Evolutionary conservation across 2,113 vertebrate genomes (phyloP).

Genomic region (Perca schrenkii): DNA sequence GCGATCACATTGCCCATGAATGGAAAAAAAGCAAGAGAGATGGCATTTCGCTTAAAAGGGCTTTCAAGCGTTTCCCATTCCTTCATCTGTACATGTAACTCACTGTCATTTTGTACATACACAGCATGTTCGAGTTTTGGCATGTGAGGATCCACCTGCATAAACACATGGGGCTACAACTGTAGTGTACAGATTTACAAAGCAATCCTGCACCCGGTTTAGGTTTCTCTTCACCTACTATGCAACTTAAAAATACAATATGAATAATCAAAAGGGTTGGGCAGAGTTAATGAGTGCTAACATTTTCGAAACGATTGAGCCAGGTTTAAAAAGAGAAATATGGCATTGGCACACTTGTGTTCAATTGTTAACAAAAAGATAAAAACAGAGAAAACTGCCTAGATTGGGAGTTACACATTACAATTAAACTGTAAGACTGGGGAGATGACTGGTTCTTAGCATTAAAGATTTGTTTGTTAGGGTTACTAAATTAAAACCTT

Average conservation of each 20-base stretch:
- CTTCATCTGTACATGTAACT: conserved; percentile 52
- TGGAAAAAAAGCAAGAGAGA: conserved; percentile 19
- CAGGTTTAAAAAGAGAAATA: background rate
- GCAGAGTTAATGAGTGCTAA: background rate
- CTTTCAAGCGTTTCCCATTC: conserved; percentile 8
- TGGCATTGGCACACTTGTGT: background rate
- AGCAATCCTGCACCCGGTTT: background rate
- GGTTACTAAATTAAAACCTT: conserved; percentile 22
- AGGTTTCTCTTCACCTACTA: background rate
- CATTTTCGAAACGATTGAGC: background rate
- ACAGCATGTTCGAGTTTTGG: conserved; percentile 27
- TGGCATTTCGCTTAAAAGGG: conserved; percentile 45
- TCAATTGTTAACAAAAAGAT: background rate
- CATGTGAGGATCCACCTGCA: conserved; percentile 32
- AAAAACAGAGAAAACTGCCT: background rate
- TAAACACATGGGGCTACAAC: conserved; percentile 6
- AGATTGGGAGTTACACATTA: background rate
- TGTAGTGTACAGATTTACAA: conserved; percentile 1
- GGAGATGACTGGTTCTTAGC: background rate
- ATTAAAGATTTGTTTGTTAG: background rate
- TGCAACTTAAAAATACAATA: background rate
- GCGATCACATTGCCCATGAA: conserved; percentile 36
- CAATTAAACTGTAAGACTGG: background rate
- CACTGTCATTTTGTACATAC: conserved; percentile 65
- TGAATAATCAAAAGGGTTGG: background rate